A percentile compares a stretch with the other conserved stretches of the same genome.
phyloP scores from a whole-genome alignment of 2,888 invertebrate genomes.

The Margaritifera margaritifera region DNA sequence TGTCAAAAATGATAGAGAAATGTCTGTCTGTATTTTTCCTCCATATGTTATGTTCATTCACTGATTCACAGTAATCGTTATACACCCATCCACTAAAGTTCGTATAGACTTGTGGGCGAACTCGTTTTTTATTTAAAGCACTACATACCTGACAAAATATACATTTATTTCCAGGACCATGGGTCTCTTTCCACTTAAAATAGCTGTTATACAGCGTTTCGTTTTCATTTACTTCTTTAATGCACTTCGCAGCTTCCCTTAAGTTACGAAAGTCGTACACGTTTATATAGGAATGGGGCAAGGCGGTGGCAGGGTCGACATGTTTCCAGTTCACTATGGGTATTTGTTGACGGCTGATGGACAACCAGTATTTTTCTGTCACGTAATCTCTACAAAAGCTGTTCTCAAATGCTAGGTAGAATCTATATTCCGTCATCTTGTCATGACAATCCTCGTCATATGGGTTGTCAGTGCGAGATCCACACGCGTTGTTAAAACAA shows the following conservation, averaged over 20 bases:
- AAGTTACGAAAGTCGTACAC: conserved; percentile 18
- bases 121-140: too few relatives aligned
- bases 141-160: too few relatives aligned
- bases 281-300: conserved; percentile 26
- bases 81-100: too few relatives aligned
- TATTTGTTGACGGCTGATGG: conserved; percentile 11
- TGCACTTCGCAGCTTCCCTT: conserved; percentile 18
- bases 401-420: conserved; percentile 27
- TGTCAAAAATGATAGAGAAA: too few relatives aligned
- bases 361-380: conserved; percentile 24
- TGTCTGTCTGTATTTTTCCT: too few relatives aligned
- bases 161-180: neutral
- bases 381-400: conserved; percentile 23
- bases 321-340: conserved; percentile 23
- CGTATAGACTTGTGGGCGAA: too few relatives aligned
- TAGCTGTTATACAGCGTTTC: conserved; percentile 22
- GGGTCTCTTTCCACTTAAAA: conserved; percentile 20
- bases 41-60: too few relatives aligned
- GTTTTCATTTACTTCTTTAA: conserved; percentile 21
- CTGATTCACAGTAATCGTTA: too few relatives aligned
- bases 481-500: too few relatives aligned
- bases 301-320: conserved; percentile 11
- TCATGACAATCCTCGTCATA: conserved; percentile 12
- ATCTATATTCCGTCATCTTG: conserved; percentile 12
- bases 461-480: too few relatives aligned